These are phyloP conservation scores for Zoanthus gigantus DNA, from an alignment of 92 coral and sea anemone species.

Conservation along the genomic window DNA sequence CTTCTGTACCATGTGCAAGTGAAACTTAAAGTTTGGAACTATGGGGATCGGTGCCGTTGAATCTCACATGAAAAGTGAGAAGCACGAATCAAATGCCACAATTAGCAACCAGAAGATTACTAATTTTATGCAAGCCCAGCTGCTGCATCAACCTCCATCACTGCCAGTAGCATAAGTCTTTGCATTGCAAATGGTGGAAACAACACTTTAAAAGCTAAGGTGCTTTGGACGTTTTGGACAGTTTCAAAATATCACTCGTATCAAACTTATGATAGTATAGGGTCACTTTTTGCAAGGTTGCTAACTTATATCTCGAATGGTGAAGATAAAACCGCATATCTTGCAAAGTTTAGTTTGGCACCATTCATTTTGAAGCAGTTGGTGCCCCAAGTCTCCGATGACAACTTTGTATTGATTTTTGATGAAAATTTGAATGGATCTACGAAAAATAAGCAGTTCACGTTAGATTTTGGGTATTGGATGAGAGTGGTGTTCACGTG, in stretches of 20 bases:
- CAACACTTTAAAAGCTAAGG: background rate
- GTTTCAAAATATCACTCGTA: no score
- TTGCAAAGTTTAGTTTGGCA: constrained; percentile 8
- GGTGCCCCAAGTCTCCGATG: constrained; percentile 21
- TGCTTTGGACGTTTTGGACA: background rate
- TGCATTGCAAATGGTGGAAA: constrained; percentile 6
- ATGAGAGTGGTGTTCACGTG: no score
- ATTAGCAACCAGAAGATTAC: no score
- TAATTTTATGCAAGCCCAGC: constrained; percentile 1
- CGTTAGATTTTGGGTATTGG: no score
- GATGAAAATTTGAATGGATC: background rate
- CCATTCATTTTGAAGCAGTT: constrained; percentile 1
- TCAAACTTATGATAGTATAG: no score
- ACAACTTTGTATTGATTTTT: constrained; percentile 11
- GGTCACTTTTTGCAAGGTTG: background rate
- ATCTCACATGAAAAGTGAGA: no score
- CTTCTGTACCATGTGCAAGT: no score
- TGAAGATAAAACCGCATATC: constrained; percentile 1
- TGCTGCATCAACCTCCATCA: constrained; percentile 1
- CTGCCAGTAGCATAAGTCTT: constrained; percentile 10
- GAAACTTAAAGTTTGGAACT: no score
- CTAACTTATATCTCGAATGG: background rate
- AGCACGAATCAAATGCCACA: no score
- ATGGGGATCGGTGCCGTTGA: no score
- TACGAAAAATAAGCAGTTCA: no score